Evolutionary conservation across 2,888 invertebrate genomes (phyloP).

Genomic region (Ferrisia virgata): DNA sequence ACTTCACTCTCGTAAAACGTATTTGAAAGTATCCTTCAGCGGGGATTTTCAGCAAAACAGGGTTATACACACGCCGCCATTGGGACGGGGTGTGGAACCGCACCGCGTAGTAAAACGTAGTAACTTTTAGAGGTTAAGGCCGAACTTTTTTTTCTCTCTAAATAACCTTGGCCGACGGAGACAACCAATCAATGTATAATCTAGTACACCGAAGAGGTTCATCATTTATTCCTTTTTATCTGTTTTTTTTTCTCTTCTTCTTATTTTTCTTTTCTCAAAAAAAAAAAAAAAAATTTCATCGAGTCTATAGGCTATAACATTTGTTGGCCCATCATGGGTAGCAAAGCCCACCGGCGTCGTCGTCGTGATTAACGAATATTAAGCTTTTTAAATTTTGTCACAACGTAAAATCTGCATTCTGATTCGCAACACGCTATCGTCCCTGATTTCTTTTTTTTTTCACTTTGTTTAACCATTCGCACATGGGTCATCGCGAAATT

Average conservation of each 20-base stretch:
- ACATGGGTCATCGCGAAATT: neutral
- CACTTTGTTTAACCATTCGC: neutral
- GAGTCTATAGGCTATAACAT: neutral
- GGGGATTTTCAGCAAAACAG: slow-evolving; percentile 26
- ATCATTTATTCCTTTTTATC: neutral
- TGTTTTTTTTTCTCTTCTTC: neutral
- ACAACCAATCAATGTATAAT: slow-evolving; percentile 36
- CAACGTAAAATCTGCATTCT: neutral
- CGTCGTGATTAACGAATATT: neutral
- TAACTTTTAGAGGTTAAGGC: slow-evolving; percentile 44
- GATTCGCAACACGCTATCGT: neutral
- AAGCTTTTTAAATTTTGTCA: neutral
- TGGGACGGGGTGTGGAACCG: slow-evolving; percentile 10
- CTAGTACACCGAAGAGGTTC: neutral
- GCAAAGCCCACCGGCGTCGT: neutral
- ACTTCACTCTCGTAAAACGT: slow-evolving; percentile 6
- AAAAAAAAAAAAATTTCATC: neutral
- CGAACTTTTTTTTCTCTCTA: neutral
- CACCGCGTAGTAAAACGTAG: slow-evolving; percentile 43
- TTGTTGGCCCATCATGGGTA: neutral
- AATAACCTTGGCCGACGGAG: slow-evolving; percentile 42
- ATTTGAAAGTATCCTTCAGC: slow-evolving; percentile 26
- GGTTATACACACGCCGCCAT: slow-evolving; percentile 30
- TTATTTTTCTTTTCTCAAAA: too few species aligned
- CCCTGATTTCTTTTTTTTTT: neutral